Evolutionary conservation across 2,888 invertebrate species (phyloP).

Genomic region (Frankliniella intonsa): DNA sequence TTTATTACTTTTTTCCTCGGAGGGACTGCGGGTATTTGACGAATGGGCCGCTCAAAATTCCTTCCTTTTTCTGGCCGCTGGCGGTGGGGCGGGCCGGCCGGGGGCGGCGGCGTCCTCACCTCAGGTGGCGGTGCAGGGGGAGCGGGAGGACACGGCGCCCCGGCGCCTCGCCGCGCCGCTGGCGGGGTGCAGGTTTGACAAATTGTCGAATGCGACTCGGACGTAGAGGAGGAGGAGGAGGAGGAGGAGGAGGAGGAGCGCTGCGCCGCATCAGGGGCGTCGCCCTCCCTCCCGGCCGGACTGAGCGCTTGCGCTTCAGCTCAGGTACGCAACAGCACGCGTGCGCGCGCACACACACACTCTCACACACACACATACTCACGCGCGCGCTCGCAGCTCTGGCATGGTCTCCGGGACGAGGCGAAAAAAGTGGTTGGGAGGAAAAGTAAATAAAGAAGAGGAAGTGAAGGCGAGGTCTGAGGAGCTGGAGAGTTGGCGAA

Average conservation of each 20-base stretch:
- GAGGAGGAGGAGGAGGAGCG: not conserved
- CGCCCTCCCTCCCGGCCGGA: too few relatives aligned
- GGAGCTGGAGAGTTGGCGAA: not conserved
- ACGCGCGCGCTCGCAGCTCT: too few relatives aligned
- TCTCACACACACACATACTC: too few relatives aligned
- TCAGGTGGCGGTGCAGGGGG: not conserved
- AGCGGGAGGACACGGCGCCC: not conserved
- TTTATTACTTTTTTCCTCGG: too few relatives aligned
- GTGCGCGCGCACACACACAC: too few relatives aligned
- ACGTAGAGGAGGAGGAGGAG: not conserved
- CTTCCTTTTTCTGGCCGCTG: too few relatives aligned
- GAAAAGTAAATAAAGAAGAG: not conserved
- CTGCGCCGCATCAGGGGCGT: too few relatives aligned
- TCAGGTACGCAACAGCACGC: too few relatives aligned
- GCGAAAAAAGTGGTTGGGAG: not conserved
- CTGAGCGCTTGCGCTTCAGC: too few relatives aligned
- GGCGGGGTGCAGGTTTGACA: conserved; percentile 13
- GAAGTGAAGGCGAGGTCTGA: not conserved
- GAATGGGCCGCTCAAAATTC: too few relatives aligned
- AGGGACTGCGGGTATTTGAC: too few relatives aligned
- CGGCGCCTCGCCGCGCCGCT: not conserved
- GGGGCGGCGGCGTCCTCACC: not conserved
- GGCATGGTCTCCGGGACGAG: not conserved
- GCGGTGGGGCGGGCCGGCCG: not conserved
- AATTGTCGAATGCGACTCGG: conserved; percentile 16